phyloP scores from a whole-genome alignment of 64 coral and sea anemone genomes.

The Cladopsammia gracilis region DNA sequence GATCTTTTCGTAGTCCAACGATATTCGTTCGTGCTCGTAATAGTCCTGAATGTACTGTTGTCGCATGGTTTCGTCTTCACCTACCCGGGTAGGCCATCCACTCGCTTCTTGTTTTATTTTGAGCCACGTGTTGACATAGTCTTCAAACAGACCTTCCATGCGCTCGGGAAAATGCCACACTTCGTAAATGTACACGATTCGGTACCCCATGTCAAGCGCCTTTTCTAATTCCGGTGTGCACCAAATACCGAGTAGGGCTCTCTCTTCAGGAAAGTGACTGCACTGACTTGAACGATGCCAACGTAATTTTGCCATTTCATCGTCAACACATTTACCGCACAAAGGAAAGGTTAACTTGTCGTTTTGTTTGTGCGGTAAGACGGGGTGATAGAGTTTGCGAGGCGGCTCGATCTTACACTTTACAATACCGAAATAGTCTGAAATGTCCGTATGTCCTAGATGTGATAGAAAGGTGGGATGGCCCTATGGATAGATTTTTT shows the following conservation, averaged over 20 bases:
- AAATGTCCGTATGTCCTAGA: neutral
- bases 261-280: neutral
- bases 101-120: neutral
- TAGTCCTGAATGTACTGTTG: neutral
- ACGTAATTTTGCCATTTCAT: no score
- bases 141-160: neutral
- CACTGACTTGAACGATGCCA: neutral
- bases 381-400: no score
- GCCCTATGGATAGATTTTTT: neutral
- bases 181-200: neutral
- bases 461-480: conserved; percentile 1
- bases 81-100: neutral
- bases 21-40: neutral
- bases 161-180: conserved; percentile 12
- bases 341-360: conserved; percentile 3
- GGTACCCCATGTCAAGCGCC: neutral
- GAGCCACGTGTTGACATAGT: neutral
- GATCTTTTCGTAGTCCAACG: neutral
- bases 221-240: neutral
- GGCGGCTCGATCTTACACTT: neutral
- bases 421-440: neutral
- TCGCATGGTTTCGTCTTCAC: neutral
- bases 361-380: neutral
- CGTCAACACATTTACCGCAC: no score
- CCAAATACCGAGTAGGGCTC: neutral